Evolutionary conservation across 2,113 vertebrate species (phyloP).

Genomic region (Puntigrus tetrazona): DNA sequence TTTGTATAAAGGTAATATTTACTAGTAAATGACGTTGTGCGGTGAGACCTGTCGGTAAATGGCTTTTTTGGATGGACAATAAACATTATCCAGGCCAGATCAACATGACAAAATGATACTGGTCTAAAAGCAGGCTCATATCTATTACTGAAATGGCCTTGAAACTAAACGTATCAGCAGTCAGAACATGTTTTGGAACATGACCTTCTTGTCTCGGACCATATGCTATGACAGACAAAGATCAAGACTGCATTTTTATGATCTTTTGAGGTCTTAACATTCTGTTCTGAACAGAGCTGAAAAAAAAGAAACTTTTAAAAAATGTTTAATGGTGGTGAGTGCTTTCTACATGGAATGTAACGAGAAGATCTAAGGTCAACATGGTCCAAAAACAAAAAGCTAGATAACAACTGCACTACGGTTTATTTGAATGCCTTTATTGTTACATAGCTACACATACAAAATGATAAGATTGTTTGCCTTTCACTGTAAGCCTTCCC

Average conservation of each 20-base stretch:
- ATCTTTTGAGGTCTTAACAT: conserved; percentile 9
- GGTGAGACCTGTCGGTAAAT: not conserved
- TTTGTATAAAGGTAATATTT: not conserved
- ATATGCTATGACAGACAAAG: not conserved
- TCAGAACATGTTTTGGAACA: not conserved
- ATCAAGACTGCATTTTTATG: conserved; percentile 14
- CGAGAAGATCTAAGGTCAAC: too few species aligned
- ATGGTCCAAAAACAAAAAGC: too few species aligned
- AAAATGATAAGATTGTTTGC: too few species aligned
- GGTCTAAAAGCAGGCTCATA: not conserved
- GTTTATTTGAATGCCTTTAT: too few species aligned
- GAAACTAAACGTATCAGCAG: not conserved
- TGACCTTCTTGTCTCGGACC: not conserved
- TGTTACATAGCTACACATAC: too few species aligned
- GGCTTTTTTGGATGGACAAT: not conserved
- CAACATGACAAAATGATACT: not conserved
- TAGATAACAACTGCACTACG: too few species aligned
- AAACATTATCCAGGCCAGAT: not conserved
- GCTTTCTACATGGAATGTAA: too few species aligned
- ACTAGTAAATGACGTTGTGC: not conserved
- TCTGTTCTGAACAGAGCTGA: not conserved
- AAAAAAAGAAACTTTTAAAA: too few species aligned
- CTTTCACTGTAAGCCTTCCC: too few species aligned
- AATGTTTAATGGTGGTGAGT: too few species aligned
- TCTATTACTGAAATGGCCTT: not conserved